Conservation (phyloP, 2,888 invertebrate species). For the Cephus pygmeus region DNA sequence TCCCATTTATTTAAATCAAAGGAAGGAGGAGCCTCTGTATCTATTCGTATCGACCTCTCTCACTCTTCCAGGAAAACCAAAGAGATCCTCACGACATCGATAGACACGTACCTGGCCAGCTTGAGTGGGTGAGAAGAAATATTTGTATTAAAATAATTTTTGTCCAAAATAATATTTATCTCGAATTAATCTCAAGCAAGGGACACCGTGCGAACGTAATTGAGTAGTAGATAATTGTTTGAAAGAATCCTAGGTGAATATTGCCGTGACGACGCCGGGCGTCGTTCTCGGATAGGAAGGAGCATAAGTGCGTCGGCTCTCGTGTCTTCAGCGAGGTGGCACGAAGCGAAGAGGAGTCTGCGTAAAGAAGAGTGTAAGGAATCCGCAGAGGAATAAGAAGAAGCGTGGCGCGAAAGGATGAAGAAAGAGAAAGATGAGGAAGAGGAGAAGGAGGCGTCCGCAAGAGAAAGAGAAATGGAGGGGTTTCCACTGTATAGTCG, state of each 20-base stretch:
- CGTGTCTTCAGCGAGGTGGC: no score
- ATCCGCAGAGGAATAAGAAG: not conserved
- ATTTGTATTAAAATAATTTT: slow-evolving; percentile 52
- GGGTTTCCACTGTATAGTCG: not conserved
- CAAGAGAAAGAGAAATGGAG: slow-evolving; percentile 1
- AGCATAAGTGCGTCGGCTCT: no score
- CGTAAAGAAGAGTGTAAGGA: not conserved
- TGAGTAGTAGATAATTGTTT: slow-evolving; percentile 65
- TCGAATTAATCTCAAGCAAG: slow-evolving; percentile 8
- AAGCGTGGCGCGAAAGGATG: not conserved
- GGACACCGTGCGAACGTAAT: slow-evolving; percentile 55
- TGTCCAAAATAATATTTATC: no score
- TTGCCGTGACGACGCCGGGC: slow-evolving; percentile 47
- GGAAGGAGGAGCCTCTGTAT: not conserved
- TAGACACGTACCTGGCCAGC: no score
- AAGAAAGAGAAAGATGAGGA: not conserved
- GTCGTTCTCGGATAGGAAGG: slow-evolving; percentile 21
- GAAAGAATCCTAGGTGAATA: slow-evolving; percentile 64
- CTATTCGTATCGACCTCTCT: no score
- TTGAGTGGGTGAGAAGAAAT: slow-evolving; percentile 7
- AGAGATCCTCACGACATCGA: no score
- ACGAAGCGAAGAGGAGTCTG: no score
- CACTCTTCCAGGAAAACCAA: no score
- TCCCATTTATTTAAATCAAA: slow-evolving; percentile 60
- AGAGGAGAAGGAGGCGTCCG: not conserved